Base-by-base conservation (phyloP, 2,888 invertebrate species). In the Trichacis sp. region DNA sequence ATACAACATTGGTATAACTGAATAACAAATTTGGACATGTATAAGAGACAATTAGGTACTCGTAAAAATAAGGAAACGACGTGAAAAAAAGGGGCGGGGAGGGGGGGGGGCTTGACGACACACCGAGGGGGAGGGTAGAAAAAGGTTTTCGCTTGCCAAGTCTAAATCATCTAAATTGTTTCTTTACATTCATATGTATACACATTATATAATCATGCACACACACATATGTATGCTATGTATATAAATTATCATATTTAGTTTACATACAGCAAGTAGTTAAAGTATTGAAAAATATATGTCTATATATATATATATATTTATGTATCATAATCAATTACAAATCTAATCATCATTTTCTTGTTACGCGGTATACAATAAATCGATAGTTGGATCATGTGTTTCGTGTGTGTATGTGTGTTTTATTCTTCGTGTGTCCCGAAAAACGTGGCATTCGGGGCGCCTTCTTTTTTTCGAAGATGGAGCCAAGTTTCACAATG, bases 261-360 rank as follows among this genome's bases (percentile, higher is more conserved):
- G 76, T 80, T 80, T 77, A 82, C 78, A 79, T 80, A 82, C 80
- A 83, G 80, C 78, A 74, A 82, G 80, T 83, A 83, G 80, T 82
- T 81, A 79, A 82, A 79, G 82, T 83, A 83, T 83, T 83, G 83
- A 83, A 83, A 83, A 83, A 83, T 83, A 82, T 83, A 82, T 80
- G 65, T 68, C 69, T 70, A 63, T 66, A 57, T 61, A 51, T 65
- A 24, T 24, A 24, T 24, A 24, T 24, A 24, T 24, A 24, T 24
- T 55, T 64, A 64, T 64, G 51, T 64, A 64, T 77, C 4, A 76
- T 81, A 80, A 78, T 81, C 78, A 80, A 81, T 81, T 83, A 82
- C 80, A 83, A 82, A 82, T 82, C 81, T 83, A 83, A 82, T 82
- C 78, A 79, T 76, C 71, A 73, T 75, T 65, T 61, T 74, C 68